A percentile compares a stretch with the other conserved stretches of the same genome.
Evolutionary conservation across 2,113 vertebrate genomes (phyloP).

Genomic region (Scalopus aquaticus): DNA sequence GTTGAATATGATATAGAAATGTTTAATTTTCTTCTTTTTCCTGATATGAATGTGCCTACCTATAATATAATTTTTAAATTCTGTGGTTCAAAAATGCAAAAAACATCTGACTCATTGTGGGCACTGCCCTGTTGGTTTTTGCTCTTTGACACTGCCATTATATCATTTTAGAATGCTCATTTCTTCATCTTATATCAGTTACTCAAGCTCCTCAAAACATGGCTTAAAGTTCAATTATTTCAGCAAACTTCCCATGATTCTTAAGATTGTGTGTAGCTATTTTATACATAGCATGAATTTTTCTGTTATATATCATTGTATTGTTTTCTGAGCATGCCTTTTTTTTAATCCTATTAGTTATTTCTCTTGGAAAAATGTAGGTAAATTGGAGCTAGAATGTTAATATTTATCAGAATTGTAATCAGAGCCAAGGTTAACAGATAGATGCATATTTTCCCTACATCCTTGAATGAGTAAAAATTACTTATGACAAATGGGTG

Average conservation of each 20-base stretch:
- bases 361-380: constrained; percentile 51
- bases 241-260: background rate
- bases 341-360: background rate
- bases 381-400: constrained; percentile 31
- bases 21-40: background rate
- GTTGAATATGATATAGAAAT: background rate
- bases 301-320: background rate
- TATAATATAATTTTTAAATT: background rate
- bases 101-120: background rate
- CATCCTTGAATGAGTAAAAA: background rate
- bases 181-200: background rate
- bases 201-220: background rate
- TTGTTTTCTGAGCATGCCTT: constrained; percentile 1
- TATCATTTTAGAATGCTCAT: background rate
- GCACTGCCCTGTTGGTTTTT: background rate
- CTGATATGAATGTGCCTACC: background rate
- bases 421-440: background rate
- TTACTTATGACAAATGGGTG: background rate
- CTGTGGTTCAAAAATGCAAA: constrained; percentile 13
- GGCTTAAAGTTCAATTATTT: background rate
- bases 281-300: background rate
- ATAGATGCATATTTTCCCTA: background rate
- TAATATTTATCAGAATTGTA: constrained; percentile 15
- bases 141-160: background rate
- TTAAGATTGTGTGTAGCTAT: background rate